These are phyloP conservation scores for Chorisops tibialis DNA, from an alignment of 2,888 invertebrate genomes.

Conservation along the genomic window DNA sequence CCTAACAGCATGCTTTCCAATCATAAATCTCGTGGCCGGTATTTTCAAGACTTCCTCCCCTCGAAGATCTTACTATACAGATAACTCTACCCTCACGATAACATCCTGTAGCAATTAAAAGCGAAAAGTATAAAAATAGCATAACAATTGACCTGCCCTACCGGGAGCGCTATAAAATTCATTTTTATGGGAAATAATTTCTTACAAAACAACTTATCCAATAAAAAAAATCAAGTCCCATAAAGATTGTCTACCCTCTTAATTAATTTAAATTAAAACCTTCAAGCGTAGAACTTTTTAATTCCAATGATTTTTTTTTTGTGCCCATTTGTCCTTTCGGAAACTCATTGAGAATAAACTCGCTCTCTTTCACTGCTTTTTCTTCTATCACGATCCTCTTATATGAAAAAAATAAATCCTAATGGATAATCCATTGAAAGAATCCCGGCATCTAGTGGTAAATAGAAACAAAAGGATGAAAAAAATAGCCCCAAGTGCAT, in stretches of 20 bases:
- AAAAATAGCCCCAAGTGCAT: no score
- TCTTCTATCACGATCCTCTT: not conserved
- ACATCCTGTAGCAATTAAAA: constrained; percentile 10
- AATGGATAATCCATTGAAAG: constrained; percentile 7
- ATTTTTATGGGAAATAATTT: constrained; percentile 6
- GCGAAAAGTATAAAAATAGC: not conserved
- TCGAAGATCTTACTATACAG: not conserved
- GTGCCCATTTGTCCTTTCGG: constrained; percentile 19
- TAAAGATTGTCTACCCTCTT: constrained; percentile 3
- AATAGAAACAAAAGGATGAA: not conserved
- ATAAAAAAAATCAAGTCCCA: constrained; percentile 11
- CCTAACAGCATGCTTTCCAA: not conserved
- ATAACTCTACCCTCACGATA: not conserved
- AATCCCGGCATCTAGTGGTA: not conserved
- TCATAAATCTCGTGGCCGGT: not conserved
- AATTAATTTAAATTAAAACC: constrained; percentile 8
- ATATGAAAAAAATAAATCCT: not conserved
- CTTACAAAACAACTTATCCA: not conserved
- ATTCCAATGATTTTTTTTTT: no score
- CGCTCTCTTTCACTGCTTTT: not conserved
- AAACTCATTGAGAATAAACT: not conserved
- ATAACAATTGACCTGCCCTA: constrained; percentile 9
- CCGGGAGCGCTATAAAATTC: not conserved
- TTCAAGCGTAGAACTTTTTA: constrained; percentile 6
- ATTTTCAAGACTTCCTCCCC: not conserved